These are phyloP conservation scores for Thamnaconus septentrionalis DNA, from an alignment of 2,113 vertebrate genomes.

Conservation along the genomic window DNA sequence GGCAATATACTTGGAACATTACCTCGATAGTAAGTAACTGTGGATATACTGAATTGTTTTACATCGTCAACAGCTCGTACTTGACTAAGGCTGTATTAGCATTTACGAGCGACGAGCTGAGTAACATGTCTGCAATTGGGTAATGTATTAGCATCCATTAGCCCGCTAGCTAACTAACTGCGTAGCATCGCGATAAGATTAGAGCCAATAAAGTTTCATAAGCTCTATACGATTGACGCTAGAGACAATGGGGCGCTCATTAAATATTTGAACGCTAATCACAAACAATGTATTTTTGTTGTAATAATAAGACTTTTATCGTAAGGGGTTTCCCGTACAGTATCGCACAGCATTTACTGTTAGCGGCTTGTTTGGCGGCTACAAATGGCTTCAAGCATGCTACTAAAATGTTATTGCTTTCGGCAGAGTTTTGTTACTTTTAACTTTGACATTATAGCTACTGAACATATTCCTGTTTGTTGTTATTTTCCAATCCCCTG, in stretches of 20 bases:
- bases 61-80: not conserved
- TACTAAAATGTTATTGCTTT: not conserved
- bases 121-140: constrained; percentile 15
- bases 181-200: constrained; percentile 11
- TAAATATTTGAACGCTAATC: too few species aligned
- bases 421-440: not conserved
- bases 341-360: not conserved
- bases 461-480: not conserved
- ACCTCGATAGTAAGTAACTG: constrained; percentile 89
- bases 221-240: not conserved
- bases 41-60: accelerated
- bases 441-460: not conserved
- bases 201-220: not conserved
- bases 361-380: not conserved
- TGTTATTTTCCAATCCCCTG: constrained; percentile 9
- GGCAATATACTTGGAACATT: constrained; percentile 96
- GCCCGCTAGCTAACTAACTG: constrained; percentile 21
- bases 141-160: not conserved
- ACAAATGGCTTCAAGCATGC: not conserved
- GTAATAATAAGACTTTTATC: too few species aligned
- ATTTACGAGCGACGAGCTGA: not conserved
- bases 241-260: too few species aligned
- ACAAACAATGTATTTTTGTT: too few species aligned
- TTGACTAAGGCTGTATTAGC: not conserved
- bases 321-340: too few species aligned